Percentiles rank a stretch among this genome's conserved stretches.
phyloP scores from a whole-genome alignment of 1,140 invertebrate species.

The Metopolophium dirhodum region DNA sequence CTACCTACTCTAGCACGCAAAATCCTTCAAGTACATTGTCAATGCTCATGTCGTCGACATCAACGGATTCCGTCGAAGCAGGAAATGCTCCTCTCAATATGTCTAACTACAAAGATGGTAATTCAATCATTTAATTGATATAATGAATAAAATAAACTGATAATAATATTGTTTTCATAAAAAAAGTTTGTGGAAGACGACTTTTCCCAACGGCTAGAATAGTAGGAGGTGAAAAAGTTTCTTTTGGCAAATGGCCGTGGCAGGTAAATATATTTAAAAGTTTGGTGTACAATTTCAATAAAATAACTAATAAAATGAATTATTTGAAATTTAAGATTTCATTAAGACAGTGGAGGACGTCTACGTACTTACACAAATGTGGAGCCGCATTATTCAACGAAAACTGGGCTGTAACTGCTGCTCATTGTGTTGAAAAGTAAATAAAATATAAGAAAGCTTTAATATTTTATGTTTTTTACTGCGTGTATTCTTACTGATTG shows the following conservation, averaged over 20 bases:
- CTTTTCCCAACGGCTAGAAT: conserved; percentile 83
- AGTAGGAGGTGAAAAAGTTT: conserved; percentile 81
- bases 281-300: neutral
- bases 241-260: conserved; percentile 92
- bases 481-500: neutral
- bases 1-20: conserved; percentile 22
- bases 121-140: neutral
- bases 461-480: neutral
- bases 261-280: conserved; percentile 66
- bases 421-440: conserved; percentile 95
- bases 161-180: conserved; percentile 67
- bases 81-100: conserved; percentile 67
- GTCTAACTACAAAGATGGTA: conserved; percentile 74
- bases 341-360: conserved; percentile 86
- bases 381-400: conserved; percentile 92
- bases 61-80: conserved; percentile 58
- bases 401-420: conserved; percentile 96
- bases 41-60: conserved; percentile 46
- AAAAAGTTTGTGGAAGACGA: conserved; percentile 72
- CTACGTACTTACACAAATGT: conserved; percentile 91
- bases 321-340: conserved; percentile 72
- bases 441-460: conserved; percentile 61
- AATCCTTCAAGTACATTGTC: neutral
- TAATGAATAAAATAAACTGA: neutral
- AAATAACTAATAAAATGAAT: neutral